These are phyloP conservation scores for Plecturocebus donacophilus DNA, from an alignment of 2,113 vertebrate species.

Conservation along the genomic window DNA sequence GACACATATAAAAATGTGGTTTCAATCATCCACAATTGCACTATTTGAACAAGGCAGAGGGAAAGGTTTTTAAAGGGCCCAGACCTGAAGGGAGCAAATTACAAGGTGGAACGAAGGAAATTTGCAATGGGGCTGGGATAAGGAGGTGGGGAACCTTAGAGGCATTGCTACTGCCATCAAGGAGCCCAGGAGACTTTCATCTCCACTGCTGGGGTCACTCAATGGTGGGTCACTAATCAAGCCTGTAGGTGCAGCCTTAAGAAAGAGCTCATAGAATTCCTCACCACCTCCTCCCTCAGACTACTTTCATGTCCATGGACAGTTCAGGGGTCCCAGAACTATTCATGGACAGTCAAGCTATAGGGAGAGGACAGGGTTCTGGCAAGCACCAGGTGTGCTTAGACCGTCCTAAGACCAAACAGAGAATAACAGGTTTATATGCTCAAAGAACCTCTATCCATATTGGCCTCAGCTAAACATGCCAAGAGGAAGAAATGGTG, in stretches of 20 bases:
- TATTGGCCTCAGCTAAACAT: not conserved
- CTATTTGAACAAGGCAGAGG: constrained; percentile 67
- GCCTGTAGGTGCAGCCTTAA: constrained; percentile 57
- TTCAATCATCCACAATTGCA: constrained; percentile 83
- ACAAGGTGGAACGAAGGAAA: constrained; percentile 69
- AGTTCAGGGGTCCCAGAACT: constrained; percentile 55
- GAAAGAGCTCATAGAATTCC: constrained; percentile 53
- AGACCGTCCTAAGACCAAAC: not conserved
- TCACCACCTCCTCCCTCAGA: constrained; percentile 57
- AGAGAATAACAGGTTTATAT: not conserved
- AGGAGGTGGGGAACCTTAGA: not conserved
- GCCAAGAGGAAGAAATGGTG: not conserved
- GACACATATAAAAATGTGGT: constrained; percentile 87
- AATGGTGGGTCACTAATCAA: constrained; percentile 55
- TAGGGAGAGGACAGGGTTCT: constrained; percentile 1
- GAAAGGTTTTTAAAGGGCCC: constrained; percentile 75
- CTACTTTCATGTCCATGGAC: constrained; percentile 59
- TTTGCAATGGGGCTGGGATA: constrained; percentile 20
- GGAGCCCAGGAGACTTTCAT: constrained; percentile 76
- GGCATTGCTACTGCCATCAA: constrained; percentile 44
- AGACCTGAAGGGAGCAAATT: constrained; percentile 75
- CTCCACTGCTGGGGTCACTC: constrained; percentile 72
- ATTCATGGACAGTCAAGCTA: constrained; percentile 59
- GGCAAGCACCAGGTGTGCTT: not conserved
- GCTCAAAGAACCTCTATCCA: not conserved